Evolutionary conservation across 2,888 invertebrate genomes (phyloP), one percentile per base, ranked within the genome.

Genomic region (Hydrotaea diabolus): DNA sequence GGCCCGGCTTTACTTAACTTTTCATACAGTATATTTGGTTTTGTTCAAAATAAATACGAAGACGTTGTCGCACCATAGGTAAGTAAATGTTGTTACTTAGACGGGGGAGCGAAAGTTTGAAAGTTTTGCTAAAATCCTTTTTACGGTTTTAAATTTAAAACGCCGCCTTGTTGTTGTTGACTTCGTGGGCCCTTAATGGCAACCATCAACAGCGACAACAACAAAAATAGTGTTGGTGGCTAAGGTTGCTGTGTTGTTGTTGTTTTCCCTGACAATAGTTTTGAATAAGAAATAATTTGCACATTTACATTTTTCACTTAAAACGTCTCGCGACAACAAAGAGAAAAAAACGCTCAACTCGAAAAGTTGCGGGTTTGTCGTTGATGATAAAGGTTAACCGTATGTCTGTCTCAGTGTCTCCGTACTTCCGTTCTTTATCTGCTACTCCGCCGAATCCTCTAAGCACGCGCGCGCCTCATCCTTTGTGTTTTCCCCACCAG

Each of bases 211-310:
- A 31, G 31, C 31, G 31, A 57, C 81, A 46, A 74, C 46, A 72
- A 53, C 71, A 39, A 78, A 74, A 26, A 19, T 69, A 7, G 31
- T 31, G 31, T 31, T 31, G 31, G 31, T 31, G 31, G 31, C 31
- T 31, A 4, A 31, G 31, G 7, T n/a, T n/a, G n/a, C n/a, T 39
- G 17, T 23, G 31, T 73, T 8, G 7, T 17, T 43, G 5, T 69
- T 26, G 39, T n/a, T 49, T 49, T 13, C 19, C 7, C 7, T 57
- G 72, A 46, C 62, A 76, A 64, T 43, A 39, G 36, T 74, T 82
- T 74, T 46, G 77, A 72, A 69, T 81, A 86, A 83, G 83, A 86
- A 86, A 86, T 86, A 86, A 83, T 83, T 83, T 86, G 74, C 83
- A 85, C 85, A 83, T 86, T 86, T 81, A 75, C 76, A 80, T 81